phyloP scores from a whole-genome alignment of 2,113 vertebrate species.

The Oreotrochilus melanogaster region DNA sequence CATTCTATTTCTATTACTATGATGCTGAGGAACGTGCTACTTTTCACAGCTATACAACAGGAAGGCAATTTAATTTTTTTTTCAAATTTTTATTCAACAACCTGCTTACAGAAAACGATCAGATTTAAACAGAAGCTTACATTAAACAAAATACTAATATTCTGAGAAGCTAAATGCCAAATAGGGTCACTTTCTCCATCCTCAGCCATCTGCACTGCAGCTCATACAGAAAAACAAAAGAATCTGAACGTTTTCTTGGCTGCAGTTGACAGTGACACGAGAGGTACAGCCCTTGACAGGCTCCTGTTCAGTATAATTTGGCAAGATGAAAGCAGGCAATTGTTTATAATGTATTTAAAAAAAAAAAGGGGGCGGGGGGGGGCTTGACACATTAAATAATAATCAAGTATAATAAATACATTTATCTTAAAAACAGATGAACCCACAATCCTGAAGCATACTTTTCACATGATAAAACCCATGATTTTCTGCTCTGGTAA shows the following conservation, averaged over 20 bases:
- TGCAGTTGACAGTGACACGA: background rate
- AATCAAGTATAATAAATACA: background rate
- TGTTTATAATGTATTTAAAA: background rate
- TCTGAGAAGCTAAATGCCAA: background rate
- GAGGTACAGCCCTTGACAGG: background rate
- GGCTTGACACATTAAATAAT: background rate
- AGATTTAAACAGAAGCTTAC: background rate
- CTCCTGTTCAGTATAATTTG: background rate
- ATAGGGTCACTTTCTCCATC: background rate
- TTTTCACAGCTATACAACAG: background rate
- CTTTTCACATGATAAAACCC: background rate
- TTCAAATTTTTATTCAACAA: constrained; percentile 15
- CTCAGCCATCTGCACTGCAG: background rate
- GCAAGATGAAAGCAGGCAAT: background rate
- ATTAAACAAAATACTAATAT: constrained; percentile 24
- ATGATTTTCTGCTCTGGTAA: background rate
- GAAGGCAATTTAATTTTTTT: accelerated
- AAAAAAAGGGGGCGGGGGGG: background rate
- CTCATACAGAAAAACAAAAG: background rate
- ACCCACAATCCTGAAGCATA: background rate
- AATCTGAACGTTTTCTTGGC: background rate
- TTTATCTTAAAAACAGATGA: background rate
- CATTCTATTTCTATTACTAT: background rate
- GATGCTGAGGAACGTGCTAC: background rate
- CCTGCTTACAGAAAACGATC: background rate